Conservation (phyloP, 2,113 vertebrate species). For the Saccopteryx leptura region DNA sequence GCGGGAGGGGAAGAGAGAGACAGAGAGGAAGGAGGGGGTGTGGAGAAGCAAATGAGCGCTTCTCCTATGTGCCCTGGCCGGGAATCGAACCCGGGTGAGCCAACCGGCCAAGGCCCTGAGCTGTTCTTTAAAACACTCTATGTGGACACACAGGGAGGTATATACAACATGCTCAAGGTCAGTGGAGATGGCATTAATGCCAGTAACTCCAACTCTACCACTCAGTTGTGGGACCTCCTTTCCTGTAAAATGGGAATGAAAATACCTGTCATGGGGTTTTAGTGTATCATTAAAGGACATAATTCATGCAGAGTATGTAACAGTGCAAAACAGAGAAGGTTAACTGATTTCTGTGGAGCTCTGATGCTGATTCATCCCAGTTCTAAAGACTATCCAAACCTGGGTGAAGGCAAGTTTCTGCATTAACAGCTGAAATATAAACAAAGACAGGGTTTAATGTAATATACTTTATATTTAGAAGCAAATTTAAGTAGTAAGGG, state of each 20-base stretch:
- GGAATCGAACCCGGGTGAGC: too few species aligned
- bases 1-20: too few species aligned
- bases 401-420: slow-evolving; percentile 39
- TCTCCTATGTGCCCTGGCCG: too few species aligned
- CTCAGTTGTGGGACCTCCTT: neutral
- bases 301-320: neutral
- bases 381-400: neutral
- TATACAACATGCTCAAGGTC: neutral
- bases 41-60: too few species aligned
- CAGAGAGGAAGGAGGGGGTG: too few species aligned
- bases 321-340: neutral
- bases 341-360: slow-evolving; percentile 12
- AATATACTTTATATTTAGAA: slow-evolving; percentile 38
- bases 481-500: slow-evolving; percentile 23
- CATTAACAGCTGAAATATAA: neutral
- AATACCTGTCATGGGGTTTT: neutral
- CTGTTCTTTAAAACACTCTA: neutral
- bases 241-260: slow-evolving; percentile 7
- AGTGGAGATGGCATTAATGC: neutral
- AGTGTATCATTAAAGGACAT: neutral
- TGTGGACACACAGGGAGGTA: neutral
- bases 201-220: neutral
- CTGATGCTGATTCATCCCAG: neutral
- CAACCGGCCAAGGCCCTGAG: neutral
- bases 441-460: neutral